These are phyloP conservation scores for Bradypus variegatus DNA, from an alignment of 2,797 vertebrate species.

Conservation along the genomic window DNA sequence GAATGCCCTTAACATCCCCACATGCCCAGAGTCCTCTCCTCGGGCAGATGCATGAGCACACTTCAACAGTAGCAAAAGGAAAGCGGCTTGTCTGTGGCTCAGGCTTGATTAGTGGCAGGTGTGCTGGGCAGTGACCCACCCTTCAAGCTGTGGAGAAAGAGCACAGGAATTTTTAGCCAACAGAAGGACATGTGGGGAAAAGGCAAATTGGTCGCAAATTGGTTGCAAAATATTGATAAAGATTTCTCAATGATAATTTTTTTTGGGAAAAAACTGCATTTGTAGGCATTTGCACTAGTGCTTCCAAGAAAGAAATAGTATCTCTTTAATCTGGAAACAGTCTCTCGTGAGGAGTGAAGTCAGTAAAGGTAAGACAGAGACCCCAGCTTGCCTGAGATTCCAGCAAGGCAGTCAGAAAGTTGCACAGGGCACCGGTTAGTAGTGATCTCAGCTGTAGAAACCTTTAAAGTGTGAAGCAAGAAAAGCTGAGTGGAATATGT, in stretches of 20 bases:
- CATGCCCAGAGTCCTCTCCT: accelerated
- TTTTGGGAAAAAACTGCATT: neutral
- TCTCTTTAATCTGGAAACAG: conserved; percentile 3
- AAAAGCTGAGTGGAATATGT: neutral
- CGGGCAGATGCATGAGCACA: neutral
- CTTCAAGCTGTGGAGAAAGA: neutral
- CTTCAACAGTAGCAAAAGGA: neutral
- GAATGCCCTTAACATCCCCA: accelerated
- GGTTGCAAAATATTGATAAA: neutral
- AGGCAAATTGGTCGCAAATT: neutral
- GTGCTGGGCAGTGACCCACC: accelerated
- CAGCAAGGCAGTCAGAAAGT: neutral
- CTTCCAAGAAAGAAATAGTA: neutral
- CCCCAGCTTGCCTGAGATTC: conserved; percentile 16
- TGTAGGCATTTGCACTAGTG: neutral
- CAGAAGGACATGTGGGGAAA: neutral
- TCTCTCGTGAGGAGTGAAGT: neutral
- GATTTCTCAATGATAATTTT: neutral
- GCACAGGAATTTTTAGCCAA: neutral
- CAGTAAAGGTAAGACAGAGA: neutral
- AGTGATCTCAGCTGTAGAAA: conserved; percentile 20
- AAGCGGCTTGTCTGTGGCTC: neutral
- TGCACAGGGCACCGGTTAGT: conserved; percentile 15
- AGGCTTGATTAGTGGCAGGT: neutral
- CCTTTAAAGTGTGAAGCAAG: conserved; percentile 34